These are phyloP conservation scores for Heliconius cydno DNA, from an alignment of 2,888 invertebrate species.

Conservation along the genomic window DNA sequence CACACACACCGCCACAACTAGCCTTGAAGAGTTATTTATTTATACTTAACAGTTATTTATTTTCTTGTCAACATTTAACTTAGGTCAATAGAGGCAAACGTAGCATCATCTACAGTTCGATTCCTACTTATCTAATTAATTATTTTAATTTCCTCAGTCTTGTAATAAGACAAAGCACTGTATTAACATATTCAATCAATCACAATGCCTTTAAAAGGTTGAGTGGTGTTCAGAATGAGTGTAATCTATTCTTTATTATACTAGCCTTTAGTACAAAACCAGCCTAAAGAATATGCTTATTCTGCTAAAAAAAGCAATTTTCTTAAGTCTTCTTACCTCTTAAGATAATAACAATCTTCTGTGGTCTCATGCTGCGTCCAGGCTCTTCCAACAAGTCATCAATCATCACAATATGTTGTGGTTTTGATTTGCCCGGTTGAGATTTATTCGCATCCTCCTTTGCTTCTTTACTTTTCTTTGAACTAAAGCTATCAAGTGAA, in stretches of 20 bases:
- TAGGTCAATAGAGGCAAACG: too few relatives aligned
- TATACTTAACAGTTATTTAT: too few relatives aligned
- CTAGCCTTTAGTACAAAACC: not conserved
- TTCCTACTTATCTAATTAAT: too few relatives aligned
- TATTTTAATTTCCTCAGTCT: too few relatives aligned
- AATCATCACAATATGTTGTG: slow-evolving; percentile 84
- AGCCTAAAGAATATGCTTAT: too few relatives aligned
- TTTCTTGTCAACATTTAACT: too few relatives aligned
- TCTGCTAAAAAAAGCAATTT: not conserved
- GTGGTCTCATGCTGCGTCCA: slow-evolving; percentile 90
- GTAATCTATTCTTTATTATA: not conserved
- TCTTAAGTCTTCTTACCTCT: slow-evolving; percentile 80
- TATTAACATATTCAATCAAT: too few relatives aligned
- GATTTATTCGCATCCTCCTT: slow-evolving; percentile 1
- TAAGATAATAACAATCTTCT: slow-evolving; percentile 92
- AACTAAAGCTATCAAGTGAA: slow-evolving; percentile 49
- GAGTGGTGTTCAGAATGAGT: not conserved
- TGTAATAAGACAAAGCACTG: too few relatives aligned
- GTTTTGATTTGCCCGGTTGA: slow-evolving; percentile 53
- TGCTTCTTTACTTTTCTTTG: slow-evolving; percentile 61
- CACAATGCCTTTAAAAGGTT: too few relatives aligned
- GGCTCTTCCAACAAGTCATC: slow-evolving; percentile 93
- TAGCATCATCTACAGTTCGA: too few relatives aligned
- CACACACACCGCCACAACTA: too few relatives aligned
- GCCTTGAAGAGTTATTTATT: too few relatives aligned